Evolutionary conservation across 2,113 vertebrate genomes (phyloP).

Genomic region (Gobiocypris rarus): DNA sequence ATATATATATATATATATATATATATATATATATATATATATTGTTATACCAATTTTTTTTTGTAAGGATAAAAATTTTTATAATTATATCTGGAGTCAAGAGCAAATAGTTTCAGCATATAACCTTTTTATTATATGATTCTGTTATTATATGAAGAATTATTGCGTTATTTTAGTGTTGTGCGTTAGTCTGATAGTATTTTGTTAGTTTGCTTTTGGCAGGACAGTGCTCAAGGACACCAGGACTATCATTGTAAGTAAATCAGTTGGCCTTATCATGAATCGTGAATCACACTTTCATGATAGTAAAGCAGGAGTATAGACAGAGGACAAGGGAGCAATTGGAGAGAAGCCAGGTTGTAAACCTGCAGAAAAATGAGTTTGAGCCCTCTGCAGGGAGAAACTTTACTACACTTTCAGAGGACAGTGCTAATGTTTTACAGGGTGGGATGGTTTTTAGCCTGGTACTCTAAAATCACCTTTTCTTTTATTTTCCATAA

Average conservation of each 20-base stretch:
- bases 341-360: slow-evolving; percentile 46
- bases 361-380: slow-evolving; percentile 50
- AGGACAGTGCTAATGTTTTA: slow-evolving; percentile 40
- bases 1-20: too few species aligned
- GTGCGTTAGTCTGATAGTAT: background rate
- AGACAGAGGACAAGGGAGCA: slow-evolving; percentile 45
- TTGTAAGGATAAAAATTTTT: too few species aligned
- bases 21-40: too few species aligned
- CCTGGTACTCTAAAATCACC: slow-evolving; percentile 36
- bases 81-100: too few species aligned
- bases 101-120: background rate
- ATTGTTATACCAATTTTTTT: too few species aligned
- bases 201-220: background rate
- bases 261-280: slow-evolving; percentile 50
- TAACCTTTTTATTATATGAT: background rate
- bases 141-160: background rate
- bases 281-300: slow-evolving; percentile 56
- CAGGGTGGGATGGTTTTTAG: slow-evolving; percentile 39
- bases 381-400: slow-evolving; percentile 42
- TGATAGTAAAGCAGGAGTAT: slow-evolving; percentile 38
- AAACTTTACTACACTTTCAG: slow-evolving; percentile 39
- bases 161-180: background rate
- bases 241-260: slow-evolving; percentile 32
- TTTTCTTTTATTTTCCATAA: slow-evolving; percentile 10
- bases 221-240: slow-evolving; percentile 27